phyloP scores from a whole-genome alignment of 2,113 vertebrate species.

The Eidolon helvum region DNA sequence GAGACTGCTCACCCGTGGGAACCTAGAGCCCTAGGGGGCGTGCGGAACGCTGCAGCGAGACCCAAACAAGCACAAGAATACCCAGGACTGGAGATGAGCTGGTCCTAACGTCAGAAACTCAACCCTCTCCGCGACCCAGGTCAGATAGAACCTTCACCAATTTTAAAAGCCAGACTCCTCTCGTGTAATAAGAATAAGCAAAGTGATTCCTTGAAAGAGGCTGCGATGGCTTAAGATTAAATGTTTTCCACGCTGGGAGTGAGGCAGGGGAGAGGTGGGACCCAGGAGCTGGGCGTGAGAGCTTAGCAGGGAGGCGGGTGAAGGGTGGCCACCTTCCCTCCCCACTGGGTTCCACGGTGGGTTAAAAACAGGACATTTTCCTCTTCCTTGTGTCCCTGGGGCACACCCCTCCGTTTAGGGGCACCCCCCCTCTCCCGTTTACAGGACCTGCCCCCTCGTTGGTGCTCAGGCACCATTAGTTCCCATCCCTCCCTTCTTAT shows the following conservation, averaged over 20 bases:
- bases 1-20: neutral
- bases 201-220: neutral
- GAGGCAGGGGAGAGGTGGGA: neutral
- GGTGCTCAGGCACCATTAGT: neutral
- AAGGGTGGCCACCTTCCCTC: neutral
- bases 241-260: neutral
- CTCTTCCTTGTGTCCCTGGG: neutral
- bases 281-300: rapidly evolving
- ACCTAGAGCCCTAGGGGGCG: neutral
- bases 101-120: neutral
- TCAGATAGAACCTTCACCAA: neutral
- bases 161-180: neutral
- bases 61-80: neutral
- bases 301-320: neutral
- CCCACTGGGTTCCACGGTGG: rapidly evolving
- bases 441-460: neutral
- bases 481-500: neutral
- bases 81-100: too few species aligned
- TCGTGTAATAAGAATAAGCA: neutral
- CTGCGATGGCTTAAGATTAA: neutral
- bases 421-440: neutral
- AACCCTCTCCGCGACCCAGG: neutral
- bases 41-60: rapidly evolving
- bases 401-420: too few species aligned
- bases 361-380: neutral